Percentiles rank a stretch among this genome's conserved stretches.
Conservation (phyloP, 92 coral and sea anemone genomes). For the Palythoa heliodiscus region DNA sequence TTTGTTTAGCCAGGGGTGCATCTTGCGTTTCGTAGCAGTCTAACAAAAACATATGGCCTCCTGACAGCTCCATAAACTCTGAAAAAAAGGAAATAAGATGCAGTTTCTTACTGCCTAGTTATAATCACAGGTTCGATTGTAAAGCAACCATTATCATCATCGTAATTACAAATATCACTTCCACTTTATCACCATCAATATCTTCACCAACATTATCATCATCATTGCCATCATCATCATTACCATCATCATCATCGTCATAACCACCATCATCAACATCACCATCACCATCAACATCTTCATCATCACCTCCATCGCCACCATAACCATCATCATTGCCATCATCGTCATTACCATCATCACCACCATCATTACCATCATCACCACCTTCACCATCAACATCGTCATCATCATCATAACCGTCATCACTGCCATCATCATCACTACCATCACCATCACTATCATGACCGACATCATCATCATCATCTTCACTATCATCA, state of each 20-base stretch:
- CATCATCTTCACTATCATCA: not conserved
- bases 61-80: constrained; percentile 63
- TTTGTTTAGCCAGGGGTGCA: constrained; percentile 21
- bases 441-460: not conserved
- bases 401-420: not conserved
- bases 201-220: too few relatives aligned
- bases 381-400: not conserved
- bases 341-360: too few relatives aligned
- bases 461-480: not conserved
- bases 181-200: not conserved
- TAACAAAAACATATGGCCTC: constrained; percentile 49
- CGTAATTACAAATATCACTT: not conserved
- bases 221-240: too few relatives aligned
- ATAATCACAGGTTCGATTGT: too few relatives aligned
- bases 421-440: not conserved
- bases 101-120: not conserved
- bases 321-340: too few relatives aligned
- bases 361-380: not conserved
- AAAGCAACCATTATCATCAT: not conserved
- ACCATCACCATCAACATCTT: not conserved
- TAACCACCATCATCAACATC: not conserved
- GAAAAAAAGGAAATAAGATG: not conserved
- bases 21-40: constrained; percentile 45
- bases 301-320: not conserved
- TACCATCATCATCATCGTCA: not conserved